phyloP scores from a whole-genome alignment of 2,797 vertebrate species.

The Enteromius anoplus region DNA sequence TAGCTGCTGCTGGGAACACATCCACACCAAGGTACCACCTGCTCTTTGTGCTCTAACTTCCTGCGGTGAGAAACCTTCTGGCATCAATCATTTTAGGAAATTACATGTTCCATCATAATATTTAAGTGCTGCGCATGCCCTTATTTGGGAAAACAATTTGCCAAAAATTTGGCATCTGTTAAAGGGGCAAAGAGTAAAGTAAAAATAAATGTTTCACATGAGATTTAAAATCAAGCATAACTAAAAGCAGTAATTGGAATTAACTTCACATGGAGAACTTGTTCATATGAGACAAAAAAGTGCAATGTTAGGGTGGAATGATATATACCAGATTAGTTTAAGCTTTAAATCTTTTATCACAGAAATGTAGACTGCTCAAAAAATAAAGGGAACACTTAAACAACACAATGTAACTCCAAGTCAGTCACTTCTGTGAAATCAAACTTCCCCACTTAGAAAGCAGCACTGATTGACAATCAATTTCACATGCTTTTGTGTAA shows the following conservation, averaged over 20 bases:
- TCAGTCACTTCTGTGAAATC: too few species aligned
- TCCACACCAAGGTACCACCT: background rate
- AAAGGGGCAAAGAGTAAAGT: conserved; percentile 15
- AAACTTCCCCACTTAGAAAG: too few species aligned
- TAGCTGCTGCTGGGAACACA: background rate
- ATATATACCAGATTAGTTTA: background rate
- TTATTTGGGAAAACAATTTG: conserved; percentile 17
- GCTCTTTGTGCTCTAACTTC: background rate
- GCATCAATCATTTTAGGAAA: background rate
- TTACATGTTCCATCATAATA: background rate
- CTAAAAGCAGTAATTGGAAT: background rate
- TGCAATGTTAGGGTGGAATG: background rate
- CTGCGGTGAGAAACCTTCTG: background rate
- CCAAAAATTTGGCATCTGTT: conserved; percentile 1
- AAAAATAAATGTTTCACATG: conserved; percentile 19
- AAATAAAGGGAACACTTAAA: too few species aligned
- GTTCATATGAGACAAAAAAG: background rate
- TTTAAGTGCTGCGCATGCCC: background rate
- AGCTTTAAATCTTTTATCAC: background rate
- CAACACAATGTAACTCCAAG: too few species aligned
- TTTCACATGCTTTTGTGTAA: too few species aligned
- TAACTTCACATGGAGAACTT: background rate
- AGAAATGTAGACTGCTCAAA: background rate
- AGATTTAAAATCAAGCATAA: background rate
- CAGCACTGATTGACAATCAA: too few species aligned